Base-by-base conservation (phyloP, 2,797 vertebrate species). In the Nyctalus aviator region DNA sequence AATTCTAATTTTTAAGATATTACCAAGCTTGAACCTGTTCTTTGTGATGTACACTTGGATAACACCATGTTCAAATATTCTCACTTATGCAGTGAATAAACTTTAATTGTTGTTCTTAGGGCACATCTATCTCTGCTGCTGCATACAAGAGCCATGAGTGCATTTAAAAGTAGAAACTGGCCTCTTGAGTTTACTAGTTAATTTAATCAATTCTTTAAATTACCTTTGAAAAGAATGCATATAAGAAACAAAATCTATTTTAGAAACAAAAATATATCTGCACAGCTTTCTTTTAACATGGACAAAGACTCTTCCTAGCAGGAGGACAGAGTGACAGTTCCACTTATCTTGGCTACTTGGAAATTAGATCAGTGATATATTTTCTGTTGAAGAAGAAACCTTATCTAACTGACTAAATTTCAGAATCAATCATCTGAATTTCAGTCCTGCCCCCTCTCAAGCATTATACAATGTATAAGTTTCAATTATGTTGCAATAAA, bases 321-420 rank as follows among this genome's bases (percentile, higher is more conserved):
- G 8, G 72, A 83, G 6, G 76, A 66, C 21, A 68, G 90, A 93
- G 77, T 88, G 96, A 90, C 95, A 92, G 69, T 93, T 69, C 57
- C 94, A 62, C 95, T 97, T 91, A 93, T 95, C 84, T 89, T 87
- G 75, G 89, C 75, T 93, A 41, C 66, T 97, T n/a, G 27, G 96
- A 97, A 97, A 96, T 57, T 93, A 84, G 88, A 78, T 87, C 90
- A n/a, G 15, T 94, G 85, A 94, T 95, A 84, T 96, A 27, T 96
- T 97, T 75, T 97, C 96, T 95, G 90, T 95, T 71, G 84, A 91
- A 96, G 97, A 93, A 89, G 96, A 97, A 97, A 95, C 94, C 30
- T 3, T 20, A 13, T 81, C 95, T 94, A 82, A 71, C 90, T 96
- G 55, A 88, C 91, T 77, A 11, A 64, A 88, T 94, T 96, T 97